Evolutionary conservation across 2,113 vertebrate genomes (phyloP).

Genomic region (Prionailurus viverrinus): DNA sequence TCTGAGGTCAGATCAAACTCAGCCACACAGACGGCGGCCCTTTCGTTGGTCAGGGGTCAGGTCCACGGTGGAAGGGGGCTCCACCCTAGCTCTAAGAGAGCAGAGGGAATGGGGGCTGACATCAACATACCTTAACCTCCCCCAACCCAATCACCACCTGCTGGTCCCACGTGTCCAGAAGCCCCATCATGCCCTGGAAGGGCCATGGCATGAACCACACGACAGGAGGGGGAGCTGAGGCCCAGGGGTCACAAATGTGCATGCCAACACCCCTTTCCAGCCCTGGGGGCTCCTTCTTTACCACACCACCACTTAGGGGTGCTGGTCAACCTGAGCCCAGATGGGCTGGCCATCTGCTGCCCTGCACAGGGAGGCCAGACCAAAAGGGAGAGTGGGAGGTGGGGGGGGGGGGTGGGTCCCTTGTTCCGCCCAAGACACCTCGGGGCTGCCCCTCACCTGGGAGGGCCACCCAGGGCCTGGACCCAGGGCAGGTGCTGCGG

Average conservation of each 20-base stretch:
- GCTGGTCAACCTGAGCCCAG: neutral
- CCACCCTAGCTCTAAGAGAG: too few species aligned
- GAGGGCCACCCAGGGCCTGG: neutral
- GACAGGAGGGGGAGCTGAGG: neutral
- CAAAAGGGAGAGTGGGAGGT: neutral
- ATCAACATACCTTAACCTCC: neutral
- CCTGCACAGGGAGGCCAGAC: neutral
- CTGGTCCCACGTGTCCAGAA: neutral
- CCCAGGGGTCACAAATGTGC: neutral
- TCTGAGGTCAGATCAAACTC: neutral
- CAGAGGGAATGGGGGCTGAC: neutral
- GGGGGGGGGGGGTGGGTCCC: too few species aligned
- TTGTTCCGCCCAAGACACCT: neutral
- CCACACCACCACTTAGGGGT: too few species aligned
- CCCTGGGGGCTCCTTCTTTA: neutral
- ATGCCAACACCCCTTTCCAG: neutral
- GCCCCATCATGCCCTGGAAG: neutral
- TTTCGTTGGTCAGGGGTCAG: neutral
- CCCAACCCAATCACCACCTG: neutral
- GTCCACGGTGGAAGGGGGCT: neutral
- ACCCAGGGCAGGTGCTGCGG: neutral
- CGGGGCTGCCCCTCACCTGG: neutral
- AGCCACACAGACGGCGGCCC: neutral
- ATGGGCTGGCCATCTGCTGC: neutral
- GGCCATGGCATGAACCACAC: neutral